Evolutionary conservation across 2,113 vertebrate species (phyloP), one percentile per base, ranked within the genome.

Genomic region (Ciconia stormi): DNA sequence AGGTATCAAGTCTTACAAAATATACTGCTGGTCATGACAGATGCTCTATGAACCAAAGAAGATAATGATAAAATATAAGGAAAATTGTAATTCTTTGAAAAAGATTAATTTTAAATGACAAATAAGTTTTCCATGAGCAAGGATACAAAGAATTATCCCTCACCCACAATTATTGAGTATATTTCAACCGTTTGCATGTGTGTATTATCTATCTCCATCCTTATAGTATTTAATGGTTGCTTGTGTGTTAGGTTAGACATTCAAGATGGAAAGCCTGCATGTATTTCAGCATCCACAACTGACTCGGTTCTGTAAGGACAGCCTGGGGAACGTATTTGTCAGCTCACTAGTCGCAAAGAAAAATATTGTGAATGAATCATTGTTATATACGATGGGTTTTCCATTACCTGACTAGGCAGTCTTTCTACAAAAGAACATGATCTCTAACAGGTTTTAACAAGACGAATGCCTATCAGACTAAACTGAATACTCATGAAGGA

Each of bases 281-380:
- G 44, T 50, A 70, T 69, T 89, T 59, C 16, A 77, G 83, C 73
- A 82, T 58, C 80, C 53, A 38, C 47, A 87, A 53, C 61, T 9
- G 13, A 56, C 59, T 78, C 0, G 2, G 49, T 63, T 77, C 83
- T 50, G 0, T 16, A 72, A 84, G 91, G 72, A 55, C 83, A 95
- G 94, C 72, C 91, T 65, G 89, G 70, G 89, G 92, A 96, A 50
- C 44, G n/a, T 36, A 82, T 89, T 49, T 94, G 86, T 91, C 90
- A 96, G 71, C 59, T 95, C 93, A 32, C 65, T 36, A 91, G 73
- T 85, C 93, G 93, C 77, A 85, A 40, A 96, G 59, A 89, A 58
- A 72, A 89, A 52, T 50, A 73, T 9, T 2, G 27, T 79, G 83
- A 92, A 92, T 93, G 97, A 96, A 94, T 90, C 82, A 93, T 23